A percentile compares a stretch with the other conserved stretches of the same genome.
These are phyloP conservation scores for Ichneumoninae sp. DNA, from an alignment of 2,888 invertebrate species.

Conservation along the genomic window DNA sequence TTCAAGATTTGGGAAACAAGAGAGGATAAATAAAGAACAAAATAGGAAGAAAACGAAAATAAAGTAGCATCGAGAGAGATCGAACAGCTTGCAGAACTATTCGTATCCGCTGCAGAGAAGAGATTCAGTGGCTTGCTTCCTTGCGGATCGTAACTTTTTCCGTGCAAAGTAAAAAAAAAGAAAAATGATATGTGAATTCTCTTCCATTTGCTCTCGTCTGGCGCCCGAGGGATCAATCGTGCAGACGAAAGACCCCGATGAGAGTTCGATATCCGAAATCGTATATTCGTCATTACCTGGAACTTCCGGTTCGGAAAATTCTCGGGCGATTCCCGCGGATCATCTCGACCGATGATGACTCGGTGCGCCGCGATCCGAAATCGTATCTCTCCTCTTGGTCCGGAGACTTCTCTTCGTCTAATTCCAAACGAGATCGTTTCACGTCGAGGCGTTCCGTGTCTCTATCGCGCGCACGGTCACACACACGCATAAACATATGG, in stretches of 20 bases:
- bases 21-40: not conserved
- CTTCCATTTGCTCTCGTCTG: not conserved
- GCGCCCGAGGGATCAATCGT: constrained; percentile 20
- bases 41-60: not conserved
- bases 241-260: constrained; percentile 6
- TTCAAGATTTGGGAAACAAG: not conserved
- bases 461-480: constrained; percentile 64
- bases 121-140: not conserved
- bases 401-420: constrained; percentile 52
- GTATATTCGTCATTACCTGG: constrained; percentile 20
- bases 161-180: constrained; percentile 4
- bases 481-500: constrained; percentile 53
- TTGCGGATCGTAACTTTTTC: not conserved
- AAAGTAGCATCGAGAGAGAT: not conserved
- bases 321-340: not conserved
- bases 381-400: constrained; percentile 18
- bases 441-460: constrained; percentile 53
- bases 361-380: constrained; percentile 1
- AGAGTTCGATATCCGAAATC: constrained; percentile 22
- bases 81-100: not conserved
- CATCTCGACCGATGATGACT: not conserved
- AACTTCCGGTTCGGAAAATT: constrained; percentile 32
- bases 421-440: constrained; percentile 63
- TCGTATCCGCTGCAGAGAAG: not conserved
- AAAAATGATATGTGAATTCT: not conserved